Base-by-base conservation (phyloP, 1,140 invertebrate genomes). In the Drosophila mayri region DNA sequence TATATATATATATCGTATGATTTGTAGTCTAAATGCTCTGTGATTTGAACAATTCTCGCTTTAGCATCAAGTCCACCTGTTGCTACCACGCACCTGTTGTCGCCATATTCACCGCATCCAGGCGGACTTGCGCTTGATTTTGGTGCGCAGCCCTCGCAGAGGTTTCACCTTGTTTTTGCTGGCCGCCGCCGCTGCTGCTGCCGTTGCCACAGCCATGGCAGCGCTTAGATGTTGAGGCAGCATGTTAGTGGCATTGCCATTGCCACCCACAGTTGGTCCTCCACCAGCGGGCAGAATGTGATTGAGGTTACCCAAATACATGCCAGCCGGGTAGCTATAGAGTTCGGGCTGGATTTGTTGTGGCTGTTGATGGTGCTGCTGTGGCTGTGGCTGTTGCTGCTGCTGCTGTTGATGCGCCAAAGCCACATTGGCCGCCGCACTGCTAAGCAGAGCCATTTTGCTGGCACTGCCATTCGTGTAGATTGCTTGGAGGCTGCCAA, bases 61-160 rank as follows among this genome's bases (percentile, higher is more conserved):
- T 79, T 70, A 70, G 81, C 18, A 54, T 37, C 50, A 54, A 16
- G 37, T 47, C 20, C 52, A 20, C 47, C 64, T 55, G 67, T n/a
- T 32, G 49, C 49, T 32, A 11, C 49, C 49, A 60, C 65, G 64
- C 70, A 66, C 78, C 64, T 81, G 63, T 16, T 81, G 63, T 9
- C 75, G 68, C 87, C 82, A 90, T 47, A 85, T 91, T 92, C 88
- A 92, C 76, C 92, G 91, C 76, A 92, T 81, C 86, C 85, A 92
- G 35, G 91, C 60, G 6, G 91, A 76, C 47, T 93, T 93, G 8
- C 91, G 78, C 65, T 92, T 92, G n/a, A 92, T 83, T 68, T 92
- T 93, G 47, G 88, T 88, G 16, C 92, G 92, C 25, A 92, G 25
- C 16, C 77, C 86, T 8, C 92, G 74, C 57, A 88, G 35, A 0